phyloP scores from a whole-genome alignment of 2,113 vertebrate genomes.

The Sylvilagus bachmani region DNA sequence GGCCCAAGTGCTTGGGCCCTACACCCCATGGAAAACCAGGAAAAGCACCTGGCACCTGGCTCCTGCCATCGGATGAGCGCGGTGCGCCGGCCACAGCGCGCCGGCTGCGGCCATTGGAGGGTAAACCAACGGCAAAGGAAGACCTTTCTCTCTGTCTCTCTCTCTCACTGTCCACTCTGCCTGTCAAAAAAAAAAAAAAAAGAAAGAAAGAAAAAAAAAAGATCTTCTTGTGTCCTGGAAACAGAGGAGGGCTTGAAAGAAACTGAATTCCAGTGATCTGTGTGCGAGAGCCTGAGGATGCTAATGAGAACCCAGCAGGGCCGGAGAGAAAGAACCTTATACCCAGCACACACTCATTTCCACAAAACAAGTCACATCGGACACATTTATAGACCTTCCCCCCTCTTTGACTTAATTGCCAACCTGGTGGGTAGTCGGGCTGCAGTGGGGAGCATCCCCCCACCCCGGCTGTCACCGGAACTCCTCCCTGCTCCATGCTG shows the following conservation, averaged over 20 bases:
- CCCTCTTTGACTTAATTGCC: slow-evolving; percentile 3
- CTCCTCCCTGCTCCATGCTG: accelerated
- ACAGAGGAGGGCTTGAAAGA: slow-evolving; percentile 42
- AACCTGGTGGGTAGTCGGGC: background rate
- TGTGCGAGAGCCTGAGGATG: slow-evolving; percentile 18
- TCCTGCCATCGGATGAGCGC: no score
- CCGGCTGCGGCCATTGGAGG: no score
- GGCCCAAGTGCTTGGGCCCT: no score
- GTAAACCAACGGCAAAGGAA: no score
- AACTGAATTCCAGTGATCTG: slow-evolving; percentile 57
- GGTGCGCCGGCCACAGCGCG: no score
- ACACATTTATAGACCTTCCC: background rate
- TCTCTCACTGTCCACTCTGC: no score
- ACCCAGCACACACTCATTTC: background rate
- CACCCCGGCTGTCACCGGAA: background rate
- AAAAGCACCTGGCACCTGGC: no score
- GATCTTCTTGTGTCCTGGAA: background rate
- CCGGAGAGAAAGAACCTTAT: slow-evolving; percentile 46
- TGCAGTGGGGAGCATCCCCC: background rate
- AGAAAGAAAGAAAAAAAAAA: no score
- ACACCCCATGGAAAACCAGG: no score
- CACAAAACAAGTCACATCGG: background rate
- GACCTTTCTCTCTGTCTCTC: no score
- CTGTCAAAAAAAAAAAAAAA: no score
- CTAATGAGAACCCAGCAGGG: background rate